Evolutionary conservation across 1,140 invertebrate species (phyloP), one percentile per base, ranked within the genome.

Genomic region (Leptinotarsa lineolata): DNA sequence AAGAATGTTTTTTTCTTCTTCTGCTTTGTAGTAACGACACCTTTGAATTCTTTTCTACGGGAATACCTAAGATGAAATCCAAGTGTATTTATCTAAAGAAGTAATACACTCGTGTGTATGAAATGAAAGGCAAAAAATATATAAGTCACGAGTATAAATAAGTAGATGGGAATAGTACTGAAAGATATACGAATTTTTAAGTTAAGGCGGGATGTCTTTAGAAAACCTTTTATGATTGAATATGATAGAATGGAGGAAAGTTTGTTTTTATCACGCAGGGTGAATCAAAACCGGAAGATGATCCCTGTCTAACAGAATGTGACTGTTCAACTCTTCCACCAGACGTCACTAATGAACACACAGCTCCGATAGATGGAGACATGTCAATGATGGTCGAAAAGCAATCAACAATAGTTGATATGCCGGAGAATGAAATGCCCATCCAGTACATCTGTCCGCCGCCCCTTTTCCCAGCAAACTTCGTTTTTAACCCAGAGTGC

Each of bases 401-500:
- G 11, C 24, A 21, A 13, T 58, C 54, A 18, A 63, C 24, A 1
- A 18, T 63, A 15, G n/a, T 59, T 21, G 22, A 67, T 24, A 54
- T 46, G 20, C 16, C 46, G 11, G 61, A 60, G 15, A 15, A 54
- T 54, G 48, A 54, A 54, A 54, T 18, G 48, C 48, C 30, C 8
- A 11, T 61, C 30, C 45, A 46, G 46, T 59, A 15, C 74, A 73
- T 61, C 70, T 77, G 68, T 61, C 73, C 76, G 3, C 76, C 73
- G 5, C 76, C 76, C 4, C 15, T 63, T n/a, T 20, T 73, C 4
- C 76, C 76, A 15, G 68, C 76, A 8, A 73, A 77, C 65, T 24
- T 77, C 13, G 63, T 61, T 59, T 44, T 72, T 21, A 77, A 74
- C 68, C 74, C 78, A 1, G 78, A 79, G 54, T 79, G 78, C 59